phyloP scores from a whole-genome alignment of 2,113 vertebrate species.

The Orcinus orca region DNA sequence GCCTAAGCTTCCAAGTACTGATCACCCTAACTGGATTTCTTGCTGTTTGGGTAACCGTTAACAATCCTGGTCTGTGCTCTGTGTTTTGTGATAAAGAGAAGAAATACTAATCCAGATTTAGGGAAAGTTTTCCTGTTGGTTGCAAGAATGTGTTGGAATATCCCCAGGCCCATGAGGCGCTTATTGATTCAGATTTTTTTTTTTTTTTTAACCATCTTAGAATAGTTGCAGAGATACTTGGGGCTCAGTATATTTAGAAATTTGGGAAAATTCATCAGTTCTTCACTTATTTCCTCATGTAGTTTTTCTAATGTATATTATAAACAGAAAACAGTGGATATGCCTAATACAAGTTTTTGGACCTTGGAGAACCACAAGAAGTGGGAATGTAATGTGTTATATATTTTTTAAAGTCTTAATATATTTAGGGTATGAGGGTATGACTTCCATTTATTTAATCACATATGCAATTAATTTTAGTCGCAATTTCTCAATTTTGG shows the following conservation, averaged over 20 bases:
- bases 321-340: neutral
- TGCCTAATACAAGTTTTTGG: neutral
- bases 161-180: slow-evolving; percentile 9
- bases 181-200: neutral
- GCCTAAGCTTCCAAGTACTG: neutral
- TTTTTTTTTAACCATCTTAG: neutral
- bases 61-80: neutral
- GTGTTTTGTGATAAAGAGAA: slow-evolving; percentile 41
- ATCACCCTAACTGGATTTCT: neutral
- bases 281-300: slow-evolving; percentile 4
- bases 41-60: slow-evolving; percentile 8
- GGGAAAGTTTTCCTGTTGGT: slow-evolving; percentile 66
- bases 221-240: neutral
- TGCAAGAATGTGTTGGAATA: slow-evolving; percentile 30
- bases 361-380: slow-evolving; percentile 5
- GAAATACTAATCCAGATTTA: slow-evolving; percentile 52
- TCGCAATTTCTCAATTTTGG: neutral
- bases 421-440: neutral
- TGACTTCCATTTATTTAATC: neutral
- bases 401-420: neutral
- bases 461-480: neutral
- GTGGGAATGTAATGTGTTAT: neutral
- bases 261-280: neutral
- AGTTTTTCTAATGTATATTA: neutral
- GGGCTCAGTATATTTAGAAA: slow-evolving; percentile 16